phyloP scores from a whole-genome alignment of 2,797 vertebrate species.

The Gastrophryne carolinensis region DNA sequence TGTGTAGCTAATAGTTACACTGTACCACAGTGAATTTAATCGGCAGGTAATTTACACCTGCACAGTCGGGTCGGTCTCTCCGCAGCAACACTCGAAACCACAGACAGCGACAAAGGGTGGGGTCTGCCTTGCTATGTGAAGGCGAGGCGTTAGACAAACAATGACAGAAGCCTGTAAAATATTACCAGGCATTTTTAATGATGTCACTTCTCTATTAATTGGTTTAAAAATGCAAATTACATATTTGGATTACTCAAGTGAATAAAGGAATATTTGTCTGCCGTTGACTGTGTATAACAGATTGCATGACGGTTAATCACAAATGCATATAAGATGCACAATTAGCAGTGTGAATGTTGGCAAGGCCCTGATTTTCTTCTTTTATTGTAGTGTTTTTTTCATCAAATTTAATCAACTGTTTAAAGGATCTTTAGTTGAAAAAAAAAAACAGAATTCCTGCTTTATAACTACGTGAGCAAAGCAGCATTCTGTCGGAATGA shows the following conservation, averaged over 20 bases:
- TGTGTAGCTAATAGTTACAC: conserved; percentile 58
- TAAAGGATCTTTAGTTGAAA: too few species aligned
- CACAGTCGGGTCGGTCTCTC: conserved; percentile 69
- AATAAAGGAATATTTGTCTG: conserved; percentile 19
- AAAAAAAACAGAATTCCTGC: too few species aligned
- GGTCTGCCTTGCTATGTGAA: conserved; percentile 58
- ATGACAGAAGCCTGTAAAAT: conserved; percentile 55
- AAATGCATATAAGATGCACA: conserved; percentile 8
- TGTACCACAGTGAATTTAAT: conserved; percentile 57
- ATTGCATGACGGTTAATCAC: conserved; percentile 5
- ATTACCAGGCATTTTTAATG: conserved; percentile 19
- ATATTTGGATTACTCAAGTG: conserved; percentile 3
- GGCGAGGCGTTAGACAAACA: conserved; percentile 59
- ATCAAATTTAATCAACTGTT: not conserved
- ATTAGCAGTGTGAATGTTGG: conserved; percentile 13
- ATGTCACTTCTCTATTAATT: conserved; percentile 26
- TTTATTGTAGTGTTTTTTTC: not conserved
- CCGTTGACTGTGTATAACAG: not conserved
- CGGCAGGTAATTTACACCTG: conserved; percentile 66
- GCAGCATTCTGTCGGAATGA: too few species aligned
- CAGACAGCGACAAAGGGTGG: conserved; percentile 65
- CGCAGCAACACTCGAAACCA: conserved; percentile 56
- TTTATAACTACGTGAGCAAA: too few species aligned
- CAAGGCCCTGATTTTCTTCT: not conserved
- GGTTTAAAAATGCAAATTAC: conserved; percentile 24